phyloP scores from a whole-genome alignment of 1,140 invertebrate species.

The Gryllus bimaculatus region DNA sequence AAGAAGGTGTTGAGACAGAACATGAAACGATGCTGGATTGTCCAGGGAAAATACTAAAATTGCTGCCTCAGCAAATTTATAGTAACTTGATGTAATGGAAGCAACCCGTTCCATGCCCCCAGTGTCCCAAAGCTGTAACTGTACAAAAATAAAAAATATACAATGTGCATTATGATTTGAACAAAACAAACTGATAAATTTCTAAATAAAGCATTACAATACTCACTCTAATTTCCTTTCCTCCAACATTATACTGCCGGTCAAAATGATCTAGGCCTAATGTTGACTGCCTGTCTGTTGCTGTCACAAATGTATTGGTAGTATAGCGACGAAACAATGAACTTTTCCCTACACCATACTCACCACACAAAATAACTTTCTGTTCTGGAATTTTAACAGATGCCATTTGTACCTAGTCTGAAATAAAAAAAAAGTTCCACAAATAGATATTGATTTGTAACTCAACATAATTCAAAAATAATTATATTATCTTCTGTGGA shows the following conservation, averaged over 20 bases:
- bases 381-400: constrained; percentile 74
- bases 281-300: constrained; percentile 74
- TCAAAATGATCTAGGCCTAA: constrained; percentile 85
- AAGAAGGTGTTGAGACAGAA: constrained; percentile 79
- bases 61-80: constrained; percentile 86
- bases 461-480: no score
- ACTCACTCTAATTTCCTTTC: constrained; percentile 67
- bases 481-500: no score
- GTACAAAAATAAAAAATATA: constrained; percentile 26
- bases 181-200: not conserved
- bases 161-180: constrained; percentile 18
- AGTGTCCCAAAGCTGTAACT: constrained; percentile 89
- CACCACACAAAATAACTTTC: constrained; percentile 90
- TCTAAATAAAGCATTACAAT: constrained; percentile 4
- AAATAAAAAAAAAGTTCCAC: no score
- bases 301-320: constrained; percentile 74
- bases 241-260: constrained; percentile 61
- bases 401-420: constrained; percentile 47
- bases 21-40: constrained; percentile 82
- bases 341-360: constrained; percentile 91
- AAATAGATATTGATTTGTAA: no score
- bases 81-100: constrained; percentile 87
- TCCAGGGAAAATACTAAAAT: constrained; percentile 83
- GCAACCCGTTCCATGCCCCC: constrained; percentile 89
- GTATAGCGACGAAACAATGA: constrained; percentile 85